Evolutionary conservation across 2,888 invertebrate genomes (phyloP).

Genomic region (Oxycera nigricornis): DNA sequence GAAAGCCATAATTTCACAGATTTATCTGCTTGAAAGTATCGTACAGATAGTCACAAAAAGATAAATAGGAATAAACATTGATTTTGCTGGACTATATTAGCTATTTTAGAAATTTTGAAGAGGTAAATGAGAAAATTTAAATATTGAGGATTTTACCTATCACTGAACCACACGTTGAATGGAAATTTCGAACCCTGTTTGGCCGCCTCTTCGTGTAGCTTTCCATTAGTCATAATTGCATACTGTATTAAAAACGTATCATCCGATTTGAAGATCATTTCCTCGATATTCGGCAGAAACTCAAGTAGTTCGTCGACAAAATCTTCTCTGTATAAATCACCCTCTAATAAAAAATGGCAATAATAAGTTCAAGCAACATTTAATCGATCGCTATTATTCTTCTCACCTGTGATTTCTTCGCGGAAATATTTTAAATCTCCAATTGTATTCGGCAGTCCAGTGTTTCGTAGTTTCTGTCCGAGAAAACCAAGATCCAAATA

Average conservation of each 20-base stretch:
- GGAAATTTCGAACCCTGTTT: conserved; percentile 54
- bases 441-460: conserved; percentile 57
- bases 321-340: conserved; percentile 47
- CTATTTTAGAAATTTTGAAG: background rate
- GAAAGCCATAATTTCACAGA: too few species aligned
- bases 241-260: conserved; percentile 57
- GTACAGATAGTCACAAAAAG: background rate
- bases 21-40: background rate
- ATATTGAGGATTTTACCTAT: conserved; percentile 52
- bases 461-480: conserved; percentile 58
- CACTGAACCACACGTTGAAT: conserved; percentile 57
- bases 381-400: background rate
- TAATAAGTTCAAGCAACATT: background rate
- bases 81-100: background rate
- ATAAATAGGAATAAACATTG: background rate
- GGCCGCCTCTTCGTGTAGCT: conserved; percentile 55
- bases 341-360: conserved; percentile 47
- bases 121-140: too few species aligned
- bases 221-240: conserved; percentile 54
- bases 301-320: conserved; percentile 52
- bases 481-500: conserved; percentile 61
- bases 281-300: conserved; percentile 59
- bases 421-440: conserved; percentile 55
- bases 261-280: conserved; percentile 56
- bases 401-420: conserved; percentile 52